Evolutionary conservation across 1,140 invertebrate genomes (phyloP).

Genomic region (Scaptomyza graminum): DNA sequence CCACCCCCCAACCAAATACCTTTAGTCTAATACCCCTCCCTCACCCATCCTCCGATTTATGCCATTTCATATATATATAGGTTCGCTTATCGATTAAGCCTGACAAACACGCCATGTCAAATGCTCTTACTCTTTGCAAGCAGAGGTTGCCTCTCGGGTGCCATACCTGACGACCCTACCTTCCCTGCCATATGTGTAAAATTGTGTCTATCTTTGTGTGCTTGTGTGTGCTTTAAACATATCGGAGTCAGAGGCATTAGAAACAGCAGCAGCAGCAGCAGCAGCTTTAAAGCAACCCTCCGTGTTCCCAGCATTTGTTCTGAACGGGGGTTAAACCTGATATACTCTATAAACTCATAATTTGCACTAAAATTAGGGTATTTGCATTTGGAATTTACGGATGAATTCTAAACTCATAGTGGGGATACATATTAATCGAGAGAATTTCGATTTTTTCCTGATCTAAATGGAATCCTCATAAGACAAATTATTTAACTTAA

Average conservation of each 20-base stretch:
- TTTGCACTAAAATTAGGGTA: background rate
- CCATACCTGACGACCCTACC: conserved; percentile 9
- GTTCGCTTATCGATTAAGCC: conserved; percentile 60
- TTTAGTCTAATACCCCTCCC: background rate
- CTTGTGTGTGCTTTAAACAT: conserved; percentile 32
- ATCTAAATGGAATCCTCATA: background rate
- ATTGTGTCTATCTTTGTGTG: background rate
- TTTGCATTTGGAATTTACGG: background rate
- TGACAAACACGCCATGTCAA: conserved; percentile 59
- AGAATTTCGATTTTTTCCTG: too few species aligned
- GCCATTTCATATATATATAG: background rate
- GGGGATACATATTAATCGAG: too few species aligned
- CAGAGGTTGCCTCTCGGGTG: conserved; percentile 6
- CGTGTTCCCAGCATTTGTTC: background rate
- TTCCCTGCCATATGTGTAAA: background rate
- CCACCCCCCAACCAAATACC: background rate
- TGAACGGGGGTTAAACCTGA: conserved; percentile 44
- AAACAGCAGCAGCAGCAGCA: conserved; percentile 1
- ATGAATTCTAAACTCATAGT: too few species aligned
- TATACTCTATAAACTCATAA: conserved; percentile 8
- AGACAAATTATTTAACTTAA: too few species aligned
- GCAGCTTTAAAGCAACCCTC: conserved; percentile 49
- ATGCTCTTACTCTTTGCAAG: conserved; percentile 13
- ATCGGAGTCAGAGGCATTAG: background rate
- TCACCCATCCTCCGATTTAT: background rate